phyloP scores from a whole-genome alignment of 23 tunicate genomes.

The Clavelina lepadiformis region DNA sequence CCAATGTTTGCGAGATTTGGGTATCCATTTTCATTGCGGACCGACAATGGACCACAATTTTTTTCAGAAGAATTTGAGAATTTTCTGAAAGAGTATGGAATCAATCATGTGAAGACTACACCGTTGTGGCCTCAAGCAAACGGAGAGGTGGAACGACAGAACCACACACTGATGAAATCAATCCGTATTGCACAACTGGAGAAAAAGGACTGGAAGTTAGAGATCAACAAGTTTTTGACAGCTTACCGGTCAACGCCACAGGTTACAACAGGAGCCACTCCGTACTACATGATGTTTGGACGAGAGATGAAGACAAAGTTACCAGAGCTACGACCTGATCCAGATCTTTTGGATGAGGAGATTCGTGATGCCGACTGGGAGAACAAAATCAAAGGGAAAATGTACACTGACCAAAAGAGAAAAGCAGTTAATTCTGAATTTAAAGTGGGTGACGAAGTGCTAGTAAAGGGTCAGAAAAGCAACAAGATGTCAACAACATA shows the following conservation, averaged over 20 bases:
- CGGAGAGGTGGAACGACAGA: slow-evolving; percentile 48
- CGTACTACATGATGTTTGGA: slow-evolving; percentile 28
- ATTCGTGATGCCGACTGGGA: slow-evolving; percentile 22
- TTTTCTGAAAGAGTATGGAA: slow-evolving; percentile 25
- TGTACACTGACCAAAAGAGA: slow-evolving; percentile 21
- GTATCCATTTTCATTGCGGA: slow-evolving; percentile 5
- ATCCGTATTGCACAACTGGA: slow-evolving; percentile 21
- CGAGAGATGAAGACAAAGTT: slow-evolving; percentile 34
- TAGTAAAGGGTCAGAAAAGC: no score
- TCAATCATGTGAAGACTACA: slow-evolving; percentile 19
- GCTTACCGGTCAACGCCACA: slow-evolving; percentile 47
- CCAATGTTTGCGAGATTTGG: slow-evolving; percentile 20
- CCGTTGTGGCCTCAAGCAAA: slow-evolving; percentile 23
- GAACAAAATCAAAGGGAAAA: slow-evolving; percentile 19
- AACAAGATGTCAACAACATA: no score
- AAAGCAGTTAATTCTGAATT: slow-evolving; percentile 15
- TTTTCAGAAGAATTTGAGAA: slow-evolving; percentile 24
- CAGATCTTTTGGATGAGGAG: not conserved
- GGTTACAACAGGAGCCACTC: slow-evolving; percentile 29
- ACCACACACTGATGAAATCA: slow-evolving; percentile 32
- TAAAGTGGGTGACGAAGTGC: slow-evolving; percentile 24
- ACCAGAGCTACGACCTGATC: no score
- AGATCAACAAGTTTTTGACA: slow-evolving; percentile 23
- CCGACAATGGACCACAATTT: slow-evolving; percentile 33
- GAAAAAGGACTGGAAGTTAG: slow-evolving; percentile 15